Percentiles rank a stretch among this genome's conserved stretches.
Evolutionary conservation across 2,113 vertebrate genomes (phyloP).

Genomic region (Cololabis saira): DNA sequence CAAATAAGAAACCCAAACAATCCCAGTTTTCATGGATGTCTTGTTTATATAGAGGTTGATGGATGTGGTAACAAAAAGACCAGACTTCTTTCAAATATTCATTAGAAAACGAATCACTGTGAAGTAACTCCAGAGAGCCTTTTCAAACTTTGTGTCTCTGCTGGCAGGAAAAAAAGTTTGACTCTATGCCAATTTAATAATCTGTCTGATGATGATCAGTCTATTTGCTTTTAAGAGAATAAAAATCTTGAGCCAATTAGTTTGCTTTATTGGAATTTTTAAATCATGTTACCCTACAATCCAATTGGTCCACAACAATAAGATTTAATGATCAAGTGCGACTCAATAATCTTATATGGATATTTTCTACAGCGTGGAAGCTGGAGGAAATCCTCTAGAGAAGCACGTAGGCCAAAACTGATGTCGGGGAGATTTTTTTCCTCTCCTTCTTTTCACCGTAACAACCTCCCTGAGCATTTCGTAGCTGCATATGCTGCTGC

Average conservation of each 20-base stretch:
- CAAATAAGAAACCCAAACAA: too few species aligned
- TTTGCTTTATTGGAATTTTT: slow-evolving; percentile 20
- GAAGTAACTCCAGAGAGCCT: not conserved
- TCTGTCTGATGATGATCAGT: slow-evolving; percentile 10
- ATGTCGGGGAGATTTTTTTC: slow-evolving; percentile 60
- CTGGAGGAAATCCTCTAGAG: slow-evolving; percentile 57
- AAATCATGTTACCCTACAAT: slow-evolving; percentile 21
- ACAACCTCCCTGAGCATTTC: slow-evolving; percentile 76
- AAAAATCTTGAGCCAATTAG: slow-evolving; percentile 12
- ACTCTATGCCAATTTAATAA: slow-evolving; percentile 10
- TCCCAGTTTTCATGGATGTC: too few species aligned
- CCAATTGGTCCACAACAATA: slow-evolving; percentile 30
- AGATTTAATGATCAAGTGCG: slow-evolving; percentile 45
- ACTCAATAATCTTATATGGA: slow-evolving; percentile 38
- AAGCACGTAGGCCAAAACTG: slow-evolving; percentile 58
- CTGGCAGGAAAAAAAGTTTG: slow-evolving; percentile 10
- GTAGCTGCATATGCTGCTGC: slow-evolving; percentile 78
- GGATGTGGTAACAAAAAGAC: too few species aligned
- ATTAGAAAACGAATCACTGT: too few species aligned
- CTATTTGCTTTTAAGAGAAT: slow-evolving; percentile 20
- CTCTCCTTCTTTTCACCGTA: slow-evolving; percentile 65
- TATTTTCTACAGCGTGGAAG: slow-evolving; percentile 54
- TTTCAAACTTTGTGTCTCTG: not conserved
- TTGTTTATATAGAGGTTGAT: too few species aligned
- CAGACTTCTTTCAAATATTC: too few species aligned